These are phyloP conservation scores for Oxyura jamaicensis DNA, from an alignment of 2,113 vertebrate genomes.

Conservation along the genomic window DNA sequence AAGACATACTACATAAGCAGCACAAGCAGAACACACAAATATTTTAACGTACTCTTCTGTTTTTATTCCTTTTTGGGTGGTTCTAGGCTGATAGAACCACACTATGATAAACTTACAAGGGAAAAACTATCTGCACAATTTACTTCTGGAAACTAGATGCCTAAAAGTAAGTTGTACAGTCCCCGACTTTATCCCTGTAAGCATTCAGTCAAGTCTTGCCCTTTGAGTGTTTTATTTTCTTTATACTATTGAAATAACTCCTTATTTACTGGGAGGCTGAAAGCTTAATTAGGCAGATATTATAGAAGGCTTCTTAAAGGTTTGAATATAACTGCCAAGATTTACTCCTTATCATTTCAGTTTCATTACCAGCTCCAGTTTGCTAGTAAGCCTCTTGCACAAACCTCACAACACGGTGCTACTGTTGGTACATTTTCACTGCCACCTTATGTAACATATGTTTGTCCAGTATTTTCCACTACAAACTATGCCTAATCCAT, in stretches of 20 bases:
- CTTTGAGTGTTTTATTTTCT: neutral
- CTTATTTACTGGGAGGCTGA: neutral
- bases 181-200: neutral
- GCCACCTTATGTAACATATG: neutral
- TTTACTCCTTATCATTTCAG: neutral
- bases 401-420: neutral
- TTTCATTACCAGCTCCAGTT: neutral
- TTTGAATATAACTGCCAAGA: neutral
- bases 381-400: neutral
- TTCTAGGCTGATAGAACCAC: neutral
- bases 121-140: neutral
- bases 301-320: neutral
- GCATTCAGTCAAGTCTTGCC: neutral
- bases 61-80: neutral
- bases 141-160: neutral
- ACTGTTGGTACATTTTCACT: neutral
- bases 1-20: neutral
- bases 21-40: neutral
- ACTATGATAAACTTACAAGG: neutral
- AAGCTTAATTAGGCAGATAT: neutral
- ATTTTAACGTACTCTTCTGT: neutral
- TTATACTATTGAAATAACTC: neutral
- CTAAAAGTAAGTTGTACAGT: neutral
- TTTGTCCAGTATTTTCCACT: neutral
- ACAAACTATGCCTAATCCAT: neutral